phyloP scores from a whole-genome alignment of 2,113 vertebrate species.

The Anas platyrhynchos region DNA sequence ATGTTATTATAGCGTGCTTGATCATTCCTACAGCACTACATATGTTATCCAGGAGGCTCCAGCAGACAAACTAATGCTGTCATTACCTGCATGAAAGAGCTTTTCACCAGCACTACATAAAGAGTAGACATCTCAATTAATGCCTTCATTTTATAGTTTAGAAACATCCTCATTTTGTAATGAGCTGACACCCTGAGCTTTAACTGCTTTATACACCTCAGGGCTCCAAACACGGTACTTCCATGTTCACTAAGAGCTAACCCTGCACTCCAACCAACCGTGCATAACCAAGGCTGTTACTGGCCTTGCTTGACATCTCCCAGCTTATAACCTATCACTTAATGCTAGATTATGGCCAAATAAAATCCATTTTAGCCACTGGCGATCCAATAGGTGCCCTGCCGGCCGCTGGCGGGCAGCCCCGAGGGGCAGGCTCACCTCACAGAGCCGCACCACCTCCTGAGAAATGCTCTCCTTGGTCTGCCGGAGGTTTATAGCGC shows the following conservation, averaged over 20 bases:
- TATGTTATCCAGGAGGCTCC: not conserved
- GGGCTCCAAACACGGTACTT: not conserved
- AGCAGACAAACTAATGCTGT: not conserved
- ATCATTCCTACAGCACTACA: not conserved
- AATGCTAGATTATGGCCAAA: not conserved
- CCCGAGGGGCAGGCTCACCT: constrained; percentile 69
- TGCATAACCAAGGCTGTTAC: not conserved
- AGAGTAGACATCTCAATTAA: not conserved
- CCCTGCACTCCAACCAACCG: not conserved
- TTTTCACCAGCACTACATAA: not conserved
- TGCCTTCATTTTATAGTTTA: not conserved
- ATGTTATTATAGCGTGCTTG: not conserved
- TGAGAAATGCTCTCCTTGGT: constrained; percentile 78
- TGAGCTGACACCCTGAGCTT: not conserved
- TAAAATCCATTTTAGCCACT: not conserved
- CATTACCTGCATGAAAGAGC: not conserved
- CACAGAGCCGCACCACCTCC: constrained; percentile 77
- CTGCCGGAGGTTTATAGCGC: constrained; percentile 74
- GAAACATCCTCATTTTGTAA: not conserved
- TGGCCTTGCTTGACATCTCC: not conserved
- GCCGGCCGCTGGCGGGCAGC: fast-evolving
- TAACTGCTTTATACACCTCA: not conserved
- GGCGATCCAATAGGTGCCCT: not conserved
- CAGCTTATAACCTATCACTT: not conserved
- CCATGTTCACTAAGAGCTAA: not conserved